Evolutionary conservation across 2,888 invertebrate species (phyloP).

Genomic region (Mesoligia furuncula): DNA sequence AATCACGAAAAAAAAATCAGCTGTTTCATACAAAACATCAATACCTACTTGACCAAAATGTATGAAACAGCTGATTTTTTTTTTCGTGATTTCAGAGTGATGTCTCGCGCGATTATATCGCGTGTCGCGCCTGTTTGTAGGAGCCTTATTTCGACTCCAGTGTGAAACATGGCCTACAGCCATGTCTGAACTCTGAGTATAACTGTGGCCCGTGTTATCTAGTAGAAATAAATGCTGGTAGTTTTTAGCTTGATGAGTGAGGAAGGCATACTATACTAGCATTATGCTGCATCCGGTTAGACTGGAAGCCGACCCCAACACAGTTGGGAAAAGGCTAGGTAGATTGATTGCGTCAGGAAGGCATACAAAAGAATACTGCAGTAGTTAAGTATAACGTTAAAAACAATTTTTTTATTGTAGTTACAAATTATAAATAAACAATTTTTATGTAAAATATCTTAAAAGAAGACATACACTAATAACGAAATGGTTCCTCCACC

Average conservation of each 20-base stretch:
- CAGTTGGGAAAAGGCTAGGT: not conserved
- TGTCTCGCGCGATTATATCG: no score
- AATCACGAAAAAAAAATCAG: no score
- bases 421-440: conserved; percentile 31
- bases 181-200: no score
- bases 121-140: no score
- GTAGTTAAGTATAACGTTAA: not conserved
- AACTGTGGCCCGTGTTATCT: no score
- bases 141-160: no score
- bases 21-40: no score
- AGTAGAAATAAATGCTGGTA: not conserved
- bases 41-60: no score
- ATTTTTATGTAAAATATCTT: conserved; percentile 26
- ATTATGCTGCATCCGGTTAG: not conserved
- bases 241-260: not conserved
- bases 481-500: not conserved
- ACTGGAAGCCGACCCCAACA: not conserved
- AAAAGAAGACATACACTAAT: conserved; percentile 12
- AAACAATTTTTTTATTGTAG: conserved; percentile 10
- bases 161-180: no score
- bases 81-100: no score
- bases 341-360: not conserved
- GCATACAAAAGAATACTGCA: not conserved
- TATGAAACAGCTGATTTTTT: no score
- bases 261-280: not conserved